These are phyloP conservation scores for Zoanthus sociatus DNA, from an alignment of 92 coral and sea anemone species.

Conservation along the genomic window DNA sequence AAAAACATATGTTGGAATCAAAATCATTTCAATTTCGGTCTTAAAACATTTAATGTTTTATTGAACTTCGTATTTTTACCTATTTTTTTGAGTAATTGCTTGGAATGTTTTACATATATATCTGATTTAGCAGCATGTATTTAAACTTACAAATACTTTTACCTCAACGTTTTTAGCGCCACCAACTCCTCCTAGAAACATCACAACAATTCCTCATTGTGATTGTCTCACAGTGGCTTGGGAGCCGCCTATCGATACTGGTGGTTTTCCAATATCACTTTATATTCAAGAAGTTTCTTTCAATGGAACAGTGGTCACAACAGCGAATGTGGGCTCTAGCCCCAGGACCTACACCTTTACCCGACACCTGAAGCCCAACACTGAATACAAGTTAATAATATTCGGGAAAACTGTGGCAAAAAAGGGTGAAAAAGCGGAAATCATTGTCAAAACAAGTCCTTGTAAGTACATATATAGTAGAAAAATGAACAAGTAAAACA, in stretches of 20 bases:
- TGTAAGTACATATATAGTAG: constrained; percentile 7
- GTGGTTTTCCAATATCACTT: constrained; percentile 73
- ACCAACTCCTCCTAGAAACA: constrained; percentile 68
- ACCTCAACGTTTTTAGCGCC: constrained; percentile 40
- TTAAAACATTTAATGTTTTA: no score
- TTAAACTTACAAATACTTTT: no score
- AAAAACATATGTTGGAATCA: no score
- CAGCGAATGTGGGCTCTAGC: constrained; percentile 53
- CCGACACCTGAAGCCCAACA: constrained; percentile 32
- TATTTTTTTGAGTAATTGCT: no score
- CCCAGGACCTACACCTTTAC: constrained; percentile 66
- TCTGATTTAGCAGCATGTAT: no score
- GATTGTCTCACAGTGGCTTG: constrained; percentile 78
- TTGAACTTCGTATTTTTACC: no score
- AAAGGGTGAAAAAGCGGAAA: not conserved
- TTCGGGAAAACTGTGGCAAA: constrained; percentile 3
- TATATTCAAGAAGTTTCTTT: constrained; percentile 64
- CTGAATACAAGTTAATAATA: constrained; percentile 3
- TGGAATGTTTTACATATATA: no score
- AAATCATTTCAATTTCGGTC: no score
- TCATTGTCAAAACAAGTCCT: constrained; percentile 10
- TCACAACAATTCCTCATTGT: constrained; percentile 68
- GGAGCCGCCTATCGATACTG: constrained; percentile 67
- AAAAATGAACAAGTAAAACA: not conserved
- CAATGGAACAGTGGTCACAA: constrained; percentile 23